Conservation (phyloP, 2,113 vertebrate genomes). For the Peromyscus polionotus region DNA sequence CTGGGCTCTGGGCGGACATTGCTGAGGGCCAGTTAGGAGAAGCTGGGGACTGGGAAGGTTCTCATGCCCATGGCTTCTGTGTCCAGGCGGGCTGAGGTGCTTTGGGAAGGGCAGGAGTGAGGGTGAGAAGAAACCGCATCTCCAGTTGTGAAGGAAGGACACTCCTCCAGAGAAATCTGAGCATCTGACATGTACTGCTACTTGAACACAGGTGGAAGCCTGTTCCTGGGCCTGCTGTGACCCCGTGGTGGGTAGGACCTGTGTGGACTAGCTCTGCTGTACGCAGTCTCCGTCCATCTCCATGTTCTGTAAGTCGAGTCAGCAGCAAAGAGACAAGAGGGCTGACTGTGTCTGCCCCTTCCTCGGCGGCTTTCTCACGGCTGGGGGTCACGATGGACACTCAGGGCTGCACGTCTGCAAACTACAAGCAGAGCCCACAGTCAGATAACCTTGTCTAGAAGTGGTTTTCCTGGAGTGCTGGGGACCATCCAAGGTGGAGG, state of each 20-base stretch:
- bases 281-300: not conserved
- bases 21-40: not conserved
- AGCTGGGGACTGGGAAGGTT: not conserved
- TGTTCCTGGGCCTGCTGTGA: not conserved
- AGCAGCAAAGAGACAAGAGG: too few relatives aligned
- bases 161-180: not conserved
- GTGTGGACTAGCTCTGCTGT: not conserved
- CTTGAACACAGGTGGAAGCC: not conserved
- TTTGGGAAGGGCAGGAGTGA: not conserved
- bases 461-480: not conserved
- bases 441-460: accelerated
- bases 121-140: not conserved
- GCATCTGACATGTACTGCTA: not conserved
- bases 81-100: not conserved
- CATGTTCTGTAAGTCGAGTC: not conserved
- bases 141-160: not conserved
- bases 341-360: not conserved
- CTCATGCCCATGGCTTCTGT: not conserved
- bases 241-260: not conserved
- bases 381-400: not conserved
- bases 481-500: not conserved
- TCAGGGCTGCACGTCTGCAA: not conserved
- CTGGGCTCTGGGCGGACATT: not conserved
- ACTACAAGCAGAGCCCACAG: not conserved
- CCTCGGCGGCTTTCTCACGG: not conserved